Percentiles rank a stretch among this genome's conserved stretches.
phyloP scores from a whole-genome alignment of 2,888 invertebrate genomes.

The Helicoverpa assulta region DNA sequence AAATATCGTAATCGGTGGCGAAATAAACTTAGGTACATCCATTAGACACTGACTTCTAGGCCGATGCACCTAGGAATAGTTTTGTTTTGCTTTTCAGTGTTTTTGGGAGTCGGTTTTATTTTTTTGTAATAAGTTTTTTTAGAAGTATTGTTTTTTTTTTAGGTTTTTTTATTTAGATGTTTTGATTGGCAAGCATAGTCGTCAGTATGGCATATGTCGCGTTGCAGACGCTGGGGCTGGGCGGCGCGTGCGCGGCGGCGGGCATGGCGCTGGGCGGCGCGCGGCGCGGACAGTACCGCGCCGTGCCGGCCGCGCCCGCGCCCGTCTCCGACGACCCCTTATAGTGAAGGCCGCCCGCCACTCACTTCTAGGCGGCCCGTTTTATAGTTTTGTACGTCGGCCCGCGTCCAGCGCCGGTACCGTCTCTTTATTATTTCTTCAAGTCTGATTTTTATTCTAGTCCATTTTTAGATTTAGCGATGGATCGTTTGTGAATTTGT shows the following conservation, averaged over 20 bases:
- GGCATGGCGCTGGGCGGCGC: constrained; percentile 54
- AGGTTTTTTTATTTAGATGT: too few relatives aligned
- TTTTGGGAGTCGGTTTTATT: too few relatives aligned
- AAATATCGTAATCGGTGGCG: too few relatives aligned
- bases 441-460: constrained; percentile 83
- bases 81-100: too few relatives aligned
- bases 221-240: constrained; percentile 67
- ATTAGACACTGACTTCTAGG: too few relatives aligned
- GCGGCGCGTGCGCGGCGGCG: constrained; percentile 67
- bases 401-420: constrained; percentile 33
- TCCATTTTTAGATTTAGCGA: constrained; percentile 69
- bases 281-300: constrained; percentile 40
- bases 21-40: too few relatives aligned
- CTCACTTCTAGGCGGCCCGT: constrained; percentile 67
- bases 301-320: constrained; percentile 62
- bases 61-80: too few relatives aligned
- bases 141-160: too few relatives aligned
- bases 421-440: constrained; percentile 67
- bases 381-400: constrained; percentile 64
- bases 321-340: constrained; percentile 72
- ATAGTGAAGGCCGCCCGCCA: constrained; percentile 79
- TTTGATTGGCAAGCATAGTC: too few relatives aligned
- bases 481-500: constrained; percentile 55
- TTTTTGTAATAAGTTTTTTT: too few relatives aligned
- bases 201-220: background rate